Conservation (phyloP, 2,797 vertebrate genomes). For the Eulemur coronatus region DNA sequence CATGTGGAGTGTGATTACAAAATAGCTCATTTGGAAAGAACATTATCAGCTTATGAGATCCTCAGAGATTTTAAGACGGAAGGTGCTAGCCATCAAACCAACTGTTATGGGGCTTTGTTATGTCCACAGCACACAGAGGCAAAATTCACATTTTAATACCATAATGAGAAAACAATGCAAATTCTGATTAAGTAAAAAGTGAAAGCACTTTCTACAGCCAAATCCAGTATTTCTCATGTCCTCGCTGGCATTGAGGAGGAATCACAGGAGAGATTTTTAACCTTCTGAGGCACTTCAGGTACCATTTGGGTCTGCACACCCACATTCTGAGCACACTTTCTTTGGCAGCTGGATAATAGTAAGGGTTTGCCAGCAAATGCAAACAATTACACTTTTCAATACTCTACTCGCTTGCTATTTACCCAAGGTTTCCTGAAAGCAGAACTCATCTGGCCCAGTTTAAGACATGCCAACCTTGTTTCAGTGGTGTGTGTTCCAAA, state of each 20-base stretch:
- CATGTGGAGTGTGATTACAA: slow-evolving; percentile 64
- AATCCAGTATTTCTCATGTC: neutral
- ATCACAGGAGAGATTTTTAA: neutral
- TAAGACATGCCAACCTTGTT: neutral
- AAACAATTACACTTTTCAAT: slow-evolving; percentile 29
- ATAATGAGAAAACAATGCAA: slow-evolving; percentile 54
- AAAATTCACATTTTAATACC: slow-evolving; percentile 33
- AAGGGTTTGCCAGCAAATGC: neutral
- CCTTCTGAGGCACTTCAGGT: neutral
- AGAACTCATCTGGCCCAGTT: slow-evolving; percentile 3
- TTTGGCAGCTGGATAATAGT: neutral
- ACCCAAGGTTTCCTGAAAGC: slow-evolving; percentile 38
- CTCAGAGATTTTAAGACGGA: slow-evolving; percentile 48
- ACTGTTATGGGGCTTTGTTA: neutral
- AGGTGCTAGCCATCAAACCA: slow-evolving; percentile 44
- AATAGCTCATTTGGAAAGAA: slow-evolving; percentile 74
- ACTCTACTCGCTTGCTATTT: slow-evolving; percentile 22
- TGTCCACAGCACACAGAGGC: neutral
- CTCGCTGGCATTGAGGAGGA: neutral
- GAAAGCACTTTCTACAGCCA: slow-evolving; percentile 20
- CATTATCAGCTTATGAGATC: slow-evolving; percentile 71
- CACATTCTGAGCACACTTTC: neutral
- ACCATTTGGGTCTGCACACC: neutral
- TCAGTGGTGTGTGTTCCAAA: neutral
- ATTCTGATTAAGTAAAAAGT: slow-evolving; percentile 45